Evolutionary conservation across 2,888 invertebrate genomes (phyloP).

Genomic region (Ectemnius cavifrons): DNA sequence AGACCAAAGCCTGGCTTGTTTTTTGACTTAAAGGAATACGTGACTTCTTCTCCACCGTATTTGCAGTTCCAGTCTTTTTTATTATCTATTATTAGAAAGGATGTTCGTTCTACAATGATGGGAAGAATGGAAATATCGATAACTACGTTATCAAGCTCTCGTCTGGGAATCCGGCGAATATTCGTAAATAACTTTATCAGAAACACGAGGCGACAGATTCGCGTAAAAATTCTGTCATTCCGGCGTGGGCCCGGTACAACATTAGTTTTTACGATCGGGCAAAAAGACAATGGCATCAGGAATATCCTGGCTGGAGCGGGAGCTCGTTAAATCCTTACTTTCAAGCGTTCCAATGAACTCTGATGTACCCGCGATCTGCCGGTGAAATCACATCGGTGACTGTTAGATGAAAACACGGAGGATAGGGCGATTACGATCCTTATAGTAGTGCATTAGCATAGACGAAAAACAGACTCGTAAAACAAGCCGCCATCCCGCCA

Average conservation of each 20-base stretch:
- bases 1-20: conserved; percentile 20
- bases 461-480: conserved; percentile 71
- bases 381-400: conserved; percentile 36
- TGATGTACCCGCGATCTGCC: conserved; percentile 45
- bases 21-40: conserved; percentile 30
- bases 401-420: background rate
- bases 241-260: conserved; percentile 15
- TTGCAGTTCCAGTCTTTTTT: background rate
- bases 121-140: background rate
- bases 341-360: conserved; percentile 48
- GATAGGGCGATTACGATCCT: conserved; percentile 55
- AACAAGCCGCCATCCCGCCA: conserved; percentile 50
- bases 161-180: background rate
- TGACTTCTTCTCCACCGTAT: conserved; percentile 21
- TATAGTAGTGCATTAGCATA: conserved; percentile 67
- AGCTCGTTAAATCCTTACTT: conserved; percentile 60
- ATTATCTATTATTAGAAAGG: no score
- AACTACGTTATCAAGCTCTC: no score
- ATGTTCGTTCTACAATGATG: no score
- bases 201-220: background rate
- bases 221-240: background rate
- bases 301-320: conserved; percentile 39
- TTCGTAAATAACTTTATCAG: conserved; percentile 26
- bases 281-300: conserved; percentile 44
- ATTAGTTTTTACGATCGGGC: conserved; percentile 40